Evolutionary conservation across 2,113 vertebrate genomes (phyloP).

Genomic region (Thinocorus orbignyianus): DNA sequence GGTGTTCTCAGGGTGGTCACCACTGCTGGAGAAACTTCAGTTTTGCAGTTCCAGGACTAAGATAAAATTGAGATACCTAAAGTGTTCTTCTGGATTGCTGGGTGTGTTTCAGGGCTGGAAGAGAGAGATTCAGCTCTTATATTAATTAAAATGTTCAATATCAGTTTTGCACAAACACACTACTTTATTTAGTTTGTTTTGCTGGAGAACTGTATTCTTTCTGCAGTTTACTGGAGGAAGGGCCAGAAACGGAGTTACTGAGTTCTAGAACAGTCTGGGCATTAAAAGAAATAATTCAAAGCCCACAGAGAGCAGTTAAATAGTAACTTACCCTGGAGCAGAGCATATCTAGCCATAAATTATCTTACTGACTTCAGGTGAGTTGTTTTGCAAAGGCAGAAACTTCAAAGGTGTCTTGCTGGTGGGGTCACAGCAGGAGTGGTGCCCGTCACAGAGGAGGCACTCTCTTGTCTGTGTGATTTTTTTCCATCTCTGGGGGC

Average conservation of each 20-base stretch:
- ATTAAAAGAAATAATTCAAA: accelerated
- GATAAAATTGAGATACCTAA: not conserved
- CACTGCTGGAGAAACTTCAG: not conserved
- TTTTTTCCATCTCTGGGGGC: no score
- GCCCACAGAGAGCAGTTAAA: not conserved
- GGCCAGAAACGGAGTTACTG: not conserved
- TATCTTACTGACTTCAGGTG: not conserved
- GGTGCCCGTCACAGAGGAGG: not conserved
- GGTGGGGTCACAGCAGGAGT: not conserved
- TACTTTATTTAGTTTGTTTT: not conserved
- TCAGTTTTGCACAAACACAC: not conserved
- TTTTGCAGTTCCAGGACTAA: not conserved
- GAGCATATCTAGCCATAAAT: not conserved
- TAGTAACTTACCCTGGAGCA: not conserved
- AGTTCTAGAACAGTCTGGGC: not conserved
- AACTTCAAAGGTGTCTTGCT: not conserved
- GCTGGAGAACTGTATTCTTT: not conserved
- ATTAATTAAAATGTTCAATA: not conserved
- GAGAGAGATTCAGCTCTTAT: not conserved
- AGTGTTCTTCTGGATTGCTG: not conserved
- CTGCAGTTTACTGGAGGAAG: not conserved
- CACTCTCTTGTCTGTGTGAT: accelerated
- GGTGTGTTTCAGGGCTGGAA: not conserved
- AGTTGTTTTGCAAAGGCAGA: not conserved
- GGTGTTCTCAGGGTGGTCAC: not conserved